Percentiles rank a stretch among this genome's conserved stretches.
These are phyloP conservation scores for Paramisgurnus dabryanus DNA, from an alignment of 2,113 vertebrate species.

Conservation along the genomic window DNA sequence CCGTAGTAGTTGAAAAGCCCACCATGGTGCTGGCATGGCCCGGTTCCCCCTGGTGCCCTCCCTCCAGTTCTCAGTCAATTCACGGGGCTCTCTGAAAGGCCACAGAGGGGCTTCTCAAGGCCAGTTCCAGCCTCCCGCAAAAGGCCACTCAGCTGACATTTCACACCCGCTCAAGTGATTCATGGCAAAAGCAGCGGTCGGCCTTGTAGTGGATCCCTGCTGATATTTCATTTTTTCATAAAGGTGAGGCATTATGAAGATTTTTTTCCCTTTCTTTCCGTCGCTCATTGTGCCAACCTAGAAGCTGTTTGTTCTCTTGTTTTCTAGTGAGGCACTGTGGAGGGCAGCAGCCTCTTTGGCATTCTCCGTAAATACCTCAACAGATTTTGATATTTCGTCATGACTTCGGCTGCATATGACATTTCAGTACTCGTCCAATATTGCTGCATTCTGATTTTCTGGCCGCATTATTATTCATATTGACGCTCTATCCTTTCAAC, in stretches of 20 bases:
- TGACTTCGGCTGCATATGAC: conserved; percentile 45
- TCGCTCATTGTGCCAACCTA: conserved; percentile 45
- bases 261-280: conserved; percentile 38
- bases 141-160: conserved; percentile 63
- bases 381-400: conserved; percentile 52
- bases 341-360: conserved; percentile 41
- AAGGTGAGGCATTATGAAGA: conserved; percentile 57
- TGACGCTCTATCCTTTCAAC: neutral
- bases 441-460: conserved; percentile 32
- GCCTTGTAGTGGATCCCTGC: conserved; percentile 55
- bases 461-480: conserved; percentile 32
- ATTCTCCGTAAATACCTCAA: conserved; percentile 57
- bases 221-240: conserved; percentile 51
- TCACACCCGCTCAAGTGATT: conserved; percentile 51
- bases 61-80: conserved; percentile 49
- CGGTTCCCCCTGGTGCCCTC: conserved; percentile 21
- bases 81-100: conserved; percentile 43
- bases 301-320: conserved; percentile 51
- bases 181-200: conserved; percentile 49
- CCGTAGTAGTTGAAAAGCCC: conserved; percentile 38
- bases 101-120: conserved; percentile 39
- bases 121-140: conserved; percentile 42
- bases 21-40: conserved; percentile 36
- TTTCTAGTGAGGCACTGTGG: conserved; percentile 15
- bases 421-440: conserved; percentile 50